Conservation (phyloP, 1,140 invertebrate genomes). For the Metopolophium dirhodum region DNA sequence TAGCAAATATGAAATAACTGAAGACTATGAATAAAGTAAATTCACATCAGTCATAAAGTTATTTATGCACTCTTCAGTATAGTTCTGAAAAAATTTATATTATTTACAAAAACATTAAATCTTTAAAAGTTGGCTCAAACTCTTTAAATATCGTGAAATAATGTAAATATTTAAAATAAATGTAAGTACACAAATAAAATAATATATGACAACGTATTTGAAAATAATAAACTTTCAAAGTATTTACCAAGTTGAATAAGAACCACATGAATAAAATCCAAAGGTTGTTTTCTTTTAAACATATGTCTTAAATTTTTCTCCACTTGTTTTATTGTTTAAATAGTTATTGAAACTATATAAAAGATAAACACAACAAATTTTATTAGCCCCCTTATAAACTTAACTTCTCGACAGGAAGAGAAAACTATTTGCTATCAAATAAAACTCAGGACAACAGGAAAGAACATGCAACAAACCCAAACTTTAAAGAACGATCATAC, state of each 20-base stretch:
- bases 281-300: not conserved
- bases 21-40: not conserved
- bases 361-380: not conserved
- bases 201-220: not conserved
- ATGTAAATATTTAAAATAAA: not conserved
- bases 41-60: not conserved
- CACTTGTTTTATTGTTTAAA: not conserved
- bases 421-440: not conserved
- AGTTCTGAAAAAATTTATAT: not conserved
- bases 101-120: not conserved
- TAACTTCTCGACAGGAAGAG: not conserved
- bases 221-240: slow-evolving; percentile 1
- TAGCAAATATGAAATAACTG: not conserved
- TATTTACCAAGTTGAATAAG: not conserved
- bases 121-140: not conserved
- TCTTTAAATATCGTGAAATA: not conserved
- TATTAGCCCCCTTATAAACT: not conserved
- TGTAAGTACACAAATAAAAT: not conserved
- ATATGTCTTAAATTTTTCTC: not conserved
- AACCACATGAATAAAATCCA: not conserved
- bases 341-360: slow-evolving; percentile 3
- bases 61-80: not conserved
- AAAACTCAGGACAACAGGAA: not conserved
- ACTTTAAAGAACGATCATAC: not conserved
- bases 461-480: not conserved